These are phyloP conservation scores for Drosophila ustulata DNA, from an alignment of 2,888 invertebrate genomes.

Conservation along the genomic window DNA sequence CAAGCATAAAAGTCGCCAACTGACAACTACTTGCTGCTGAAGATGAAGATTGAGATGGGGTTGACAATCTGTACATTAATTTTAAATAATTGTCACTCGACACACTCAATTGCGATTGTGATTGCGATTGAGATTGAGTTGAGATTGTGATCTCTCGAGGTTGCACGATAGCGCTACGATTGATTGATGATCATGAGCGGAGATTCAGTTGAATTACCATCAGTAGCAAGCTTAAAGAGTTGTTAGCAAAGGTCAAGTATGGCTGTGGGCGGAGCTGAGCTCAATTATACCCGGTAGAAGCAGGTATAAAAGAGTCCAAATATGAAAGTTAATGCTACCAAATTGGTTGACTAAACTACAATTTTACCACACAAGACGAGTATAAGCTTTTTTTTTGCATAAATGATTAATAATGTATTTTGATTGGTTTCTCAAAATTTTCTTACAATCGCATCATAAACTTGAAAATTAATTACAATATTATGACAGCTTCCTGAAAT, in stretches of 20 bases:
- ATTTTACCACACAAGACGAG: too few relatives aligned
- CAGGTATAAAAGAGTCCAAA: not conserved
- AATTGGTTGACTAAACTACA: too few relatives aligned
- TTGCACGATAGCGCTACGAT: conserved; percentile 27
- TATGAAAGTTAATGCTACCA: too few relatives aligned
- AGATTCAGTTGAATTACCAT: conserved; percentile 9
- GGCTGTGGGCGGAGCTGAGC: conserved; percentile 3
- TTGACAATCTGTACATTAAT: conserved; percentile 53
- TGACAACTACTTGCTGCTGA: conserved; percentile 21
- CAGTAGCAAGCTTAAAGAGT: conserved; percentile 18
- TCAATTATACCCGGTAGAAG: not conserved
- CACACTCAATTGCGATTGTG: conserved; percentile 45
- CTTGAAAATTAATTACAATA: not conserved
- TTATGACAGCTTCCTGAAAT: not conserved
- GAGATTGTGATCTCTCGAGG: conserved; percentile 37
- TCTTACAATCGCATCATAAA: not conserved
- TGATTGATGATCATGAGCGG: conserved; percentile 40
- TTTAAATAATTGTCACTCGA: conserved; percentile 59
- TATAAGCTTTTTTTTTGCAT: not conserved
- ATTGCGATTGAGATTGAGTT: conserved; percentile 35
- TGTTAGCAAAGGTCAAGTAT: conserved; percentile 23
- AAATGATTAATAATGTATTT: not conserved
- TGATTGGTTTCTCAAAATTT: not conserved
- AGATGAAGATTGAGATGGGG: conserved; percentile 31
- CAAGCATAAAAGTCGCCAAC: conserved; percentile 25